Percentiles rank a stretch among this genome's conserved stretches.
Conservation (phyloP, 2,888 invertebrate species). For the Podabrus alpinus region DNA sequence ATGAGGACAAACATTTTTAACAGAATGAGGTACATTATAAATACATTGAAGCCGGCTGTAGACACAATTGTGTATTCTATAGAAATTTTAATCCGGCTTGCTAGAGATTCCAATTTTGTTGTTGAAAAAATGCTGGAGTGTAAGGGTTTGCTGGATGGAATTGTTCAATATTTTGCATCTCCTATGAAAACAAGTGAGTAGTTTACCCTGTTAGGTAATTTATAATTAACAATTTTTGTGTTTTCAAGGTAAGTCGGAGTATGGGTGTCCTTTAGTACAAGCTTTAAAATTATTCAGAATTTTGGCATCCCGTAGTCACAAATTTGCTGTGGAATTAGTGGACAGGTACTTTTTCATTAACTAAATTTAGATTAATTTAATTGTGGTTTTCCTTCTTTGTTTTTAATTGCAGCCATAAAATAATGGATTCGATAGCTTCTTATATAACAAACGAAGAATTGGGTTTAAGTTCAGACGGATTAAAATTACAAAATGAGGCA, state of each 20-base stretch:
- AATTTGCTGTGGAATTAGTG: constrained; percentile 60
- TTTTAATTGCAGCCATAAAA: constrained; percentile 53
- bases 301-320: constrained; percentile 65
- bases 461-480: constrained; percentile 58
- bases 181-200: constrained; percentile 20
- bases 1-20: constrained; percentile 76
- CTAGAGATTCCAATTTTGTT: constrained; percentile 74
- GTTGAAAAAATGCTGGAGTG: constrained; percentile 66
- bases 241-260: constrained; percentile 49
- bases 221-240: background rate
- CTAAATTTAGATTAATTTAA: constrained; percentile 28
- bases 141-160: constrained; percentile 66
- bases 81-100: constrained; percentile 78
- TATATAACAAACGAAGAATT: constrained; percentile 61
- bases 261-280: constrained; percentile 70
- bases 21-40: constrained; percentile 68
- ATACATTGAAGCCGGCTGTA: constrained; percentile 69
- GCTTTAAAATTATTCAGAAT: constrained; percentile 77
- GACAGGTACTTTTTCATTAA: constrained; percentile 51
- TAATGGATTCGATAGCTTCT: constrained; percentile 60
- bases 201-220: background rate
- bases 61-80: constrained; percentile 75
- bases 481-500: constrained; percentile 67
- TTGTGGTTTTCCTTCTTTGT: no score
- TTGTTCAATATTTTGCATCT: constrained; percentile 66